Conservation (phyloP, 2,113 vertebrate species). For the Baryphthengus martii region DNA sequence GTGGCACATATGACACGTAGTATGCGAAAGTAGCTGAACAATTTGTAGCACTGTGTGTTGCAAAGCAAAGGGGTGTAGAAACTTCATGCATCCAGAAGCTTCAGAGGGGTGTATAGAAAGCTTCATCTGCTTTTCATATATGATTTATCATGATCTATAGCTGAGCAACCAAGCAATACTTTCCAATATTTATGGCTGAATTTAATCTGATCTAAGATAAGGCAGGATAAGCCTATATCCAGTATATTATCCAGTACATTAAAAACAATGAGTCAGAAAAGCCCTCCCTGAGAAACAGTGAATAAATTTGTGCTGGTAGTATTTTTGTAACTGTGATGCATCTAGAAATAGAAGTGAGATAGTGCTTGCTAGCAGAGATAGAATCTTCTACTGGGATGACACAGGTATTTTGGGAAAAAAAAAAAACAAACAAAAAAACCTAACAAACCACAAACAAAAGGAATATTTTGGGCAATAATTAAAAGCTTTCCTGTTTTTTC, state of each 20-base stretch:
- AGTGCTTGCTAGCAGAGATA: not conserved
- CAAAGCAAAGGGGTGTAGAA: not conserved
- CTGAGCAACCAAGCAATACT: not conserved
- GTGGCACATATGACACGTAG: not conserved
- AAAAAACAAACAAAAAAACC: not conserved
- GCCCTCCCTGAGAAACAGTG: not conserved
- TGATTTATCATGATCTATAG: not conserved
- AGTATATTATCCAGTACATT: not conserved
- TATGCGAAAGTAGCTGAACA: not conserved
- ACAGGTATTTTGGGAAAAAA: not conserved
- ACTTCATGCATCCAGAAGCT: not conserved
- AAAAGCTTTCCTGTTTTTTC: not conserved
- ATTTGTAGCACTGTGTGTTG: not conserved
- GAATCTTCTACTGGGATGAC: not conserved
- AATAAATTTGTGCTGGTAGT: conserved; percentile 24
- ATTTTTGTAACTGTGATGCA: conserved; percentile 1
- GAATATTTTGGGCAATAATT: not conserved
- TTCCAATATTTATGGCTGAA: not conserved
- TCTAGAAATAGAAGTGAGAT: conserved; percentile 16
- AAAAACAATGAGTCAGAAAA: conserved; percentile 32
- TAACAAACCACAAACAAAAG: not conserved
- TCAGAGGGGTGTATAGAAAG: not conserved
- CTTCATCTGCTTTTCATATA: not conserved
- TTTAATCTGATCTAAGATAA: conserved; percentile 31
- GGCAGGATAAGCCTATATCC: not conserved